phyloP scores from a whole-genome alignment of 2,797 vertebrate genomes.

The Coilia nasus region DNA sequence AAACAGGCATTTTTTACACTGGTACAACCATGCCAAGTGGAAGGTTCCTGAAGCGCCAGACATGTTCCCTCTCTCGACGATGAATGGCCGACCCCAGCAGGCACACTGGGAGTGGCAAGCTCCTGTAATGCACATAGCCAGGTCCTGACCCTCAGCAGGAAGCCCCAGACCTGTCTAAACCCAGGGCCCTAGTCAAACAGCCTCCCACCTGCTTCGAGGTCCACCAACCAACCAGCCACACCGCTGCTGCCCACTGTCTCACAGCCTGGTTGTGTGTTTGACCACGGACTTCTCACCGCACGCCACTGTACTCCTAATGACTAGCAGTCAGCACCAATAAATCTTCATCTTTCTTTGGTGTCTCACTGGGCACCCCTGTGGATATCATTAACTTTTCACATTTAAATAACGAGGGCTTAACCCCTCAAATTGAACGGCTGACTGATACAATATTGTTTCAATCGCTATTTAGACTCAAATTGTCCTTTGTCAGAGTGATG shows the following conservation, averaged over 20 bases:
- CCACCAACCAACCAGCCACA: background rate
- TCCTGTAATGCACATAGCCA: slow-evolving; percentile 32
- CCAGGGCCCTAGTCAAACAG: slow-evolving; percentile 31
- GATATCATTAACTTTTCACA: slow-evolving; percentile 55
- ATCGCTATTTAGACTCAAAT: slow-evolving; percentile 58
- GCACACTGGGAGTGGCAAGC: background rate
- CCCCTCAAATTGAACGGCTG: slow-evolving; percentile 56
- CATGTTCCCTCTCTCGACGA: background rate
- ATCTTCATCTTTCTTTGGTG: slow-evolving; percentile 44
- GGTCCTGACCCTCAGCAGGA: slow-evolving; percentile 41
- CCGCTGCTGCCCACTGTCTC: background rate
- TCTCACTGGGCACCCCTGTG: slow-evolving; percentile 47
- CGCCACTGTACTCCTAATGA: slow-evolving; percentile 26
- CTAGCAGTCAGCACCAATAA: slow-evolving; percentile 35
- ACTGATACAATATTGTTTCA: slow-evolving; percentile 61
- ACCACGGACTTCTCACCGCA: background rate
- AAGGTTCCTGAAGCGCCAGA: background rate
- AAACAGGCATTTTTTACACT: background rate
- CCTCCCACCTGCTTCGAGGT: slow-evolving; percentile 23
- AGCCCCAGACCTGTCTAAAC: slow-evolving; percentile 7
- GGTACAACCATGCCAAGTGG: background rate
- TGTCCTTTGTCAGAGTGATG: slow-evolving; percentile 65
- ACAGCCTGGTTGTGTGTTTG: background rate
- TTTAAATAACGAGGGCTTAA: slow-evolving; percentile 55
- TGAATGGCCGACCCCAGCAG: slow-evolving; percentile 28